Conservation (phyloP, 2,113 vertebrate species). For the Xiphophorus couchianus region DNA sequence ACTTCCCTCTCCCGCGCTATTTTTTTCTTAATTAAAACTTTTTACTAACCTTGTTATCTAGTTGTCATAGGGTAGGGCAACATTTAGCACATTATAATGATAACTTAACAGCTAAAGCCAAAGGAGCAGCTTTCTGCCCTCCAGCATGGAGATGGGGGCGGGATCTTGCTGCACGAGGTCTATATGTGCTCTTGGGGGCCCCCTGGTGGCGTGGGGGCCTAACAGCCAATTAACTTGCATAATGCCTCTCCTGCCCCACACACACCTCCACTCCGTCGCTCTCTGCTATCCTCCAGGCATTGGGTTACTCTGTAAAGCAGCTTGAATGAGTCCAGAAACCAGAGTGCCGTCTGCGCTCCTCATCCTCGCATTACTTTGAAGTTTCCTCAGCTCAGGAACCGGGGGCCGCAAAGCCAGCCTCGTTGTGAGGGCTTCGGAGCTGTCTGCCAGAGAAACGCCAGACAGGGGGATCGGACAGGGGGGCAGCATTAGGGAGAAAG, state of each 20-base stretch:
- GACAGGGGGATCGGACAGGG: background rate
- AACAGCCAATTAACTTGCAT: too few species aligned
- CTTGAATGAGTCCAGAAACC: slow-evolving; percentile 69
- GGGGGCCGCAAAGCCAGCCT: slow-evolving; percentile 62
- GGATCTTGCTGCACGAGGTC: too few species aligned
- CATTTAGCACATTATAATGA: too few species aligned
- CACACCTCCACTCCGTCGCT: slow-evolving; percentile 24
- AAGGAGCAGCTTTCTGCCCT: background rate
- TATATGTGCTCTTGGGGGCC: too few species aligned
- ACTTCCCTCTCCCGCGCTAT: too few species aligned
- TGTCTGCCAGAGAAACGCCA: slow-evolving; percentile 34
- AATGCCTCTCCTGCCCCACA: slow-evolving; percentile 35
- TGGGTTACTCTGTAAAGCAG: slow-evolving; percentile 75
- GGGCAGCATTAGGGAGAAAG: slow-evolving; percentile 26
- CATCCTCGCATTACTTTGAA: slow-evolving; percentile 75
- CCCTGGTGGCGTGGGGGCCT: too few species aligned
- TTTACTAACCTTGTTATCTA: too few species aligned
- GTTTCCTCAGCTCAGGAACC: slow-evolving; percentile 66
- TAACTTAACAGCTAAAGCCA: too few species aligned
- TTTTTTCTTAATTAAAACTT: too few species aligned
- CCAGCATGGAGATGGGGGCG: slow-evolving; percentile 9
- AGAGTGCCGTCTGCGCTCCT: slow-evolving; percentile 70
- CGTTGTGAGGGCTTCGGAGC: slow-evolving; percentile 68
- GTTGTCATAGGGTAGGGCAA: too few species aligned
- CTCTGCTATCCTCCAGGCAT: slow-evolving; percentile 70